Conservation (phyloP, 1,140 invertebrate species). For the Dendrolimus punctatus region DNA sequence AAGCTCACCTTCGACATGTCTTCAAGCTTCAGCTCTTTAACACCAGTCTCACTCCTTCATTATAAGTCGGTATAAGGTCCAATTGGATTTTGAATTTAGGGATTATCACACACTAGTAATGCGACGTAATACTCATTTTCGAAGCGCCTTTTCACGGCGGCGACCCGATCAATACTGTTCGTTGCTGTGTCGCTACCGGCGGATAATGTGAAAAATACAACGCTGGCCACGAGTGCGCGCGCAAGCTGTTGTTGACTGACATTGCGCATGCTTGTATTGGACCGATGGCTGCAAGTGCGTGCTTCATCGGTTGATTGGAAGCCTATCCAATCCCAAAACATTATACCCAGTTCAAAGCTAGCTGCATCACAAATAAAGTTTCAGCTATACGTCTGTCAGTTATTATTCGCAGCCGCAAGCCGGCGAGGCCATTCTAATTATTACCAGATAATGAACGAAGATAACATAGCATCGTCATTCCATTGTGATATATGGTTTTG, state of each 20-base stretch:
- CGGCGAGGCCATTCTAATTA: conserved; percentile 2
- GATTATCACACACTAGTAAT: conserved; percentile 23
- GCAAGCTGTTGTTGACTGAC: conserved; percentile 61
- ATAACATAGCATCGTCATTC: conserved; percentile 5
- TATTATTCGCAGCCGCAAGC: no score
- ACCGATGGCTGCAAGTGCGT: conserved; percentile 9
- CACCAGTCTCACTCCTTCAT: conserved; percentile 36
- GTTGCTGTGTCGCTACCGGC: conserved; percentile 39
- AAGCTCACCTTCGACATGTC: conserved; percentile 62
- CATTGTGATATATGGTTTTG: not conserved
- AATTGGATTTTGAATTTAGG: conserved; percentile 6
- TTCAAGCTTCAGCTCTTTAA: conserved; percentile 17
- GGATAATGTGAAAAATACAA: conserved; percentile 57
- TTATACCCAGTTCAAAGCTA: no score
- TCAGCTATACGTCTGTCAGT: no score
- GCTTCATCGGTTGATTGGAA: no score
- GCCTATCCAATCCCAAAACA: no score
- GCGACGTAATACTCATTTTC: conserved; percentile 48
- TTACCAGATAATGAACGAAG: conserved; percentile 7
- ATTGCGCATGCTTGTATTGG: conserved; percentile 38
- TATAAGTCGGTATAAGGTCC: conserved; percentile 8
- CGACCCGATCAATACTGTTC: conserved; percentile 64
- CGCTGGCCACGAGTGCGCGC: conserved; percentile 53
- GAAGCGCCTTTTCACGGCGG: conserved; percentile 53
- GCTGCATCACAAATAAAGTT: no score